These are phyloP conservation scores for Hymenopus coronatus DNA, from an alignment of 2,888 invertebrate genomes.

Conservation along the genomic window DNA sequence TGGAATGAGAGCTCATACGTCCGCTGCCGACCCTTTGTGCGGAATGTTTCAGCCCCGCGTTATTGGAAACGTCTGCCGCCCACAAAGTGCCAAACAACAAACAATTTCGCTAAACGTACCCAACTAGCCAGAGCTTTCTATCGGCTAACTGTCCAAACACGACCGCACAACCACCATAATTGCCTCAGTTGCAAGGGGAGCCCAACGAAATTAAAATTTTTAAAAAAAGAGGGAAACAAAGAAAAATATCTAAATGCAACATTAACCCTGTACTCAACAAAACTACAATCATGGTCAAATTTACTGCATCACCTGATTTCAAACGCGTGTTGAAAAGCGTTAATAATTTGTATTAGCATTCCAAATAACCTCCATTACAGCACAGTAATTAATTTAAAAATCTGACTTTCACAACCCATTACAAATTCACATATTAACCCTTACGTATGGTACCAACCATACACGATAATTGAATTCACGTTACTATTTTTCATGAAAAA, in stretches of 20 bases:
- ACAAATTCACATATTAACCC: too few species aligned
- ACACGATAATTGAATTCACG: too few species aligned
- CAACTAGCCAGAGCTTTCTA: neutral
- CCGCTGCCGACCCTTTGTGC: neutral
- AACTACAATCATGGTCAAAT: neutral
- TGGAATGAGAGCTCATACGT: neutral
- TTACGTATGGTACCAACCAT: too few species aligned
- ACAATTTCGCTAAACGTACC: neutral
- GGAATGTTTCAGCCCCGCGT: neutral
- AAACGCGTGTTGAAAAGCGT: neutral
- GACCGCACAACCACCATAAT: neutral
- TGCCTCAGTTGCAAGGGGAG: neutral
- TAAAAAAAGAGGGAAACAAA: neutral
- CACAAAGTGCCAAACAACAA: neutral
- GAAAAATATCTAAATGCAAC: neutral
- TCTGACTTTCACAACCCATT: too few species aligned
- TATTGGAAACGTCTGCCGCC: neutral
- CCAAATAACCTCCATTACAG: too few species aligned
- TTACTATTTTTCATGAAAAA: too few species aligned
- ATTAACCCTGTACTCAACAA: neutral
- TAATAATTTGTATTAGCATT: too few species aligned
- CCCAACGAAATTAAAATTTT: too few species aligned
- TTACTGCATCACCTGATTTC: neutral
- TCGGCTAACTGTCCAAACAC: slow-evolving; percentile 4
- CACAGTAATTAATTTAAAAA: too few species aligned